Conservation (phyloP, 2,113 vertebrate species). For the Psittacus erithacus region DNA sequence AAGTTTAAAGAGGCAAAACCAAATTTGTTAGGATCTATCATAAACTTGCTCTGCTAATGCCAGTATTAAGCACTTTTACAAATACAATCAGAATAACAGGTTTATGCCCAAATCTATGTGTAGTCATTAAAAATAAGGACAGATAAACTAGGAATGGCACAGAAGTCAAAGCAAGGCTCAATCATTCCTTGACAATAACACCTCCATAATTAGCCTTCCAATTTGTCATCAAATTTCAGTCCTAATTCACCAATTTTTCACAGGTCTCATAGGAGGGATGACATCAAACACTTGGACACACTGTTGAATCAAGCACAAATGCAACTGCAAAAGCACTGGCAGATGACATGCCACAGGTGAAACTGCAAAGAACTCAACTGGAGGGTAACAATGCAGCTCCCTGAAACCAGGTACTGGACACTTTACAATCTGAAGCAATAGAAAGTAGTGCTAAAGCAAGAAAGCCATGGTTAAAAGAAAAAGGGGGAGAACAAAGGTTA, state of each 20-base stretch:
- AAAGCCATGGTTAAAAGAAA: not conserved
- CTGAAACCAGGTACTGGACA: not conserved
- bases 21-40: not conserved
- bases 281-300: not conserved
- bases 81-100: not conserved
- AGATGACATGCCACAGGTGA: not conserved
- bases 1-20: not conserved
- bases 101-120: not conserved
- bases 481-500: not conserved
- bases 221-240: not conserved
- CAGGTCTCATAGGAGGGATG: not conserved
- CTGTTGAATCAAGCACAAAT: not conserved
- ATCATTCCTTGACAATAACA: not conserved
- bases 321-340: not conserved
- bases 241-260: not conserved
- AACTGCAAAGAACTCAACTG: not conserved
- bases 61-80: not conserved
- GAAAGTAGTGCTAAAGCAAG: not conserved
- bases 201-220: not conserved
- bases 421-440: not conserved
- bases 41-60: not conserved
- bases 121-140: not conserved
- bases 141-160: not conserved
- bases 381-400: not conserved
- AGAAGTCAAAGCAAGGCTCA: not conserved